phyloP scores from a whole-genome alignment of 2,888 invertebrate genomes.

The Antitype chi region DNA sequence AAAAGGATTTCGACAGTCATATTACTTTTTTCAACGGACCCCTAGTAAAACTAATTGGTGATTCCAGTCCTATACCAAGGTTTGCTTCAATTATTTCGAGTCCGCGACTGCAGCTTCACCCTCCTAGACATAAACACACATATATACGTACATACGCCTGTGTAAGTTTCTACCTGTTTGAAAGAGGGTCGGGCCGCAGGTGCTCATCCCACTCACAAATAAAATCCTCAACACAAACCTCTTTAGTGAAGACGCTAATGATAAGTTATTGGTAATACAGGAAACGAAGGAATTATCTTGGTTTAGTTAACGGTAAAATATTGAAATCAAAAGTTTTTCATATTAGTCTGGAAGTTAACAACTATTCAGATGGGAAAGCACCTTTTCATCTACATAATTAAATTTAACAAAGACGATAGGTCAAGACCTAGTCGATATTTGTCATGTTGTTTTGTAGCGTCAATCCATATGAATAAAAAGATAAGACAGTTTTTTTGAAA shows the following conservation, averaged over 20 bases:
- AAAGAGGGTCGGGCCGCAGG: conserved; percentile 63
- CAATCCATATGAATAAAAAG: background rate
- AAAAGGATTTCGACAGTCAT: too few relatives aligned
- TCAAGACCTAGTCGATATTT: background rate
- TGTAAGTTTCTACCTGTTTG: conserved; percentile 59
- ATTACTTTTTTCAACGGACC: too few relatives aligned
- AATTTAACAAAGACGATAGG: background rate
- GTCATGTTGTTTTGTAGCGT: conserved; percentile 1
- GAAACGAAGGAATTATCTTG: background rate
- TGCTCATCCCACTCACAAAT: conserved; percentile 52
- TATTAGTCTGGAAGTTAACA: background rate
- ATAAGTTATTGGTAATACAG: conserved; percentile 5
- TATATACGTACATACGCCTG: conserved; percentile 35
- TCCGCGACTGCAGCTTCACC: conserved; percentile 43
- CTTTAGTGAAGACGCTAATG: conserved; percentile 26
- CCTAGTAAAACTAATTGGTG: too few relatives aligned
- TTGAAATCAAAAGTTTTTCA: background rate
- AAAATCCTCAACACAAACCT: conserved; percentile 47
- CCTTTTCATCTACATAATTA: background rate
- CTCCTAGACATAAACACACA: conserved; percentile 49
- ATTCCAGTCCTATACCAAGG: background rate
- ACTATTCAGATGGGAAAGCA: background rate
- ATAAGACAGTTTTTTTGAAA: background rate
- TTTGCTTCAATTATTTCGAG: conserved; percentile 35
- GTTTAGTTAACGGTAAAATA: background rate